phyloP scores from a whole-genome alignment of 2,113 vertebrate species.

The Illadopsis cleaveri region DNA sequence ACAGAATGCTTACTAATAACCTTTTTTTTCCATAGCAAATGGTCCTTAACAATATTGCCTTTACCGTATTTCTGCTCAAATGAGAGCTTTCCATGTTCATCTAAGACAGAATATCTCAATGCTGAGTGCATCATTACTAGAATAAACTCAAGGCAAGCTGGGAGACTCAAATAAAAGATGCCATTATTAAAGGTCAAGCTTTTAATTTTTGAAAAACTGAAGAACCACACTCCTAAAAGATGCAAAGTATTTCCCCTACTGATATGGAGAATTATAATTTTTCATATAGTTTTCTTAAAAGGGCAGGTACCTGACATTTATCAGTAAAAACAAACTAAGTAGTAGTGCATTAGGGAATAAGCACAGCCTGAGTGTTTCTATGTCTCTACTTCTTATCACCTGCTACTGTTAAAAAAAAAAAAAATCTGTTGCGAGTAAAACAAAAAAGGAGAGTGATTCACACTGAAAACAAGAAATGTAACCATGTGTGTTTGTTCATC shows the following conservation, averaged over 20 bases:
- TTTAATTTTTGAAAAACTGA: slow-evolving; percentile 4
- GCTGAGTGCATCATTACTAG: background rate
- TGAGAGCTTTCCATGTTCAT: slow-evolving; percentile 21
- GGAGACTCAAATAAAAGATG: background rate
- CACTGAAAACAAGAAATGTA: background rate
- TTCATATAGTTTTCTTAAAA: background rate
- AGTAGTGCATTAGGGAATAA: background rate
- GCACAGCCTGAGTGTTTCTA: background rate
- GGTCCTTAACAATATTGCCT: slow-evolving; percentile 23
- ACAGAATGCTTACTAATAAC: slow-evolving; percentile 10
- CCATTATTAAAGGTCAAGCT: slow-evolving; percentile 14
- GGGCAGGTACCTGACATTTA: background rate
- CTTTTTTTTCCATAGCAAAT: slow-evolving; percentile 14
- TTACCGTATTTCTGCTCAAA: slow-evolving; percentile 43
- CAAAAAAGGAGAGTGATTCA: background rate
- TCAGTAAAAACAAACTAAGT: background rate
- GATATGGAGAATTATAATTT: background rate
- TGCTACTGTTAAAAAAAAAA: background rate
- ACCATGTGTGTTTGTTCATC: background rate
- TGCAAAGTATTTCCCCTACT: background rate
- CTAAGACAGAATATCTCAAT: slow-evolving; percentile 27
- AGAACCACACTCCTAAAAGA: background rate
- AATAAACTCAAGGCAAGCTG: background rate
- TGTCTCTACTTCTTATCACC: background rate
- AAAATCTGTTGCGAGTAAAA: background rate